Base-by-base conservation (phyloP, 2,888 invertebrate species). In the Drosophila nigricruria region DNA sequence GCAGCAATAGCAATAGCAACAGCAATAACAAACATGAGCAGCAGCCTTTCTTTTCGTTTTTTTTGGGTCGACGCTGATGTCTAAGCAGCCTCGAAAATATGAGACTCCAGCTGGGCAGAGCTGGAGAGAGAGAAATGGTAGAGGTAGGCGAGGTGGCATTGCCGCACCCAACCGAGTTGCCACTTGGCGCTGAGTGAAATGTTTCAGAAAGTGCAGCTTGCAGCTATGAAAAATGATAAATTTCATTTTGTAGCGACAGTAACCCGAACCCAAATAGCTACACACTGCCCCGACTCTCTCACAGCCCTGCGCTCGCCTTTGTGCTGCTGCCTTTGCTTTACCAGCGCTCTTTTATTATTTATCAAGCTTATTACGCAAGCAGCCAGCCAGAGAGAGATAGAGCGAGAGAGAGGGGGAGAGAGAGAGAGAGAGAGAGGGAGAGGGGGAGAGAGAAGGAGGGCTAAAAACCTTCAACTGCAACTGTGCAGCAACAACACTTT, bases 141-240 rank as follows among this genome's bases (percentile, higher is more conserved):
- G 42, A 12, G 43, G 23, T 18, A 23, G 27, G 54, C 16, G 23
- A 49, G 12, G 6, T 18, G 16, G 5, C n/a, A n/a, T 6, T 9
- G 38, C 30, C 25, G 20, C 42, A 10, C 36, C 16, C 53, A 30
- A 47, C 47, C 47, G 32, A 49, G 60, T 52, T 30, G 54, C 65
- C 70, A 61, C 68, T 70, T 58, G 70, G 65, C 66, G 72, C 88
- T 86, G 90, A 87, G 90, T 87, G 90, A 87, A 87, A 90, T 83
- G 90, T 87, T 90, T 87, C 90, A 86, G 89, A 87, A 87, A 90
- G 89, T 90, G 86, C 86, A 87, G 86, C 87, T 88, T 86, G 85
- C 89, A 87, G 84, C 89, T 65, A 88, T 87, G 90, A 90, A 88
- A 87, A 87, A 87, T 87, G 90, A 87, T 86, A 88, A 89, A 86